Evolutionary conservation across 2,797 vertebrate genomes (phyloP).

Genomic region (Ibycter americanus): DNA sequence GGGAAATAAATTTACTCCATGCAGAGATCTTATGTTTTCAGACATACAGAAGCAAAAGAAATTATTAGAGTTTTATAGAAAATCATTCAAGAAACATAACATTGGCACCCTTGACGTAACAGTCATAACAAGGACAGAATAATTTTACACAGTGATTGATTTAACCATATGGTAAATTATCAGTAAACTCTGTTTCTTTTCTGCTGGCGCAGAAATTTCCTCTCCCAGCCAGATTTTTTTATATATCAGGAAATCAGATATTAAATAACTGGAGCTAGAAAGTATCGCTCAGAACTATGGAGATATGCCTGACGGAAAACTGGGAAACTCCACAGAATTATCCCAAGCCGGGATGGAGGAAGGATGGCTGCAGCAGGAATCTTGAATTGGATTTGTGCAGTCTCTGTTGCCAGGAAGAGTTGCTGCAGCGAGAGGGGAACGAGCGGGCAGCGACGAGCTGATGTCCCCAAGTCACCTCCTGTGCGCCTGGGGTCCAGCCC

Average conservation of each 20-base stretch:
- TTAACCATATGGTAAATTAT: neutral
- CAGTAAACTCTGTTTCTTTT: neutral
- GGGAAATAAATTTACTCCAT: neutral
- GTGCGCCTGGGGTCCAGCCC: neutral
- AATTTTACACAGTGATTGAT: neutral
- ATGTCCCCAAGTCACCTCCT: neutral
- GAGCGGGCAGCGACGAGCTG: neutral
- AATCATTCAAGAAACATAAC: neutral
- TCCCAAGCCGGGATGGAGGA: neutral
- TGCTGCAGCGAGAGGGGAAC: accelerated
- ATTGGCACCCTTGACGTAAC: neutral
- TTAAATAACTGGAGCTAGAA: neutral
- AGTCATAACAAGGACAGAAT: accelerated
- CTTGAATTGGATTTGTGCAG: neutral
- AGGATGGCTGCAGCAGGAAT: neutral
- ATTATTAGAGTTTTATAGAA: neutral
- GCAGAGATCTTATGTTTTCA: neutral
- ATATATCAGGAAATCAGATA: neutral
- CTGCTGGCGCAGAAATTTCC: neutral
- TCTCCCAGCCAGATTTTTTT: neutral
- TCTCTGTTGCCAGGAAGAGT: neutral
- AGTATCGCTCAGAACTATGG: neutral
- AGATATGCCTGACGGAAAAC: neutral
- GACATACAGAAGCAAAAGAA: neutral
- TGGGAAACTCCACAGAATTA: neutral